phyloP scores from a whole-genome alignment of 1,140 invertebrate species.

The Thrips palmi region DNA sequence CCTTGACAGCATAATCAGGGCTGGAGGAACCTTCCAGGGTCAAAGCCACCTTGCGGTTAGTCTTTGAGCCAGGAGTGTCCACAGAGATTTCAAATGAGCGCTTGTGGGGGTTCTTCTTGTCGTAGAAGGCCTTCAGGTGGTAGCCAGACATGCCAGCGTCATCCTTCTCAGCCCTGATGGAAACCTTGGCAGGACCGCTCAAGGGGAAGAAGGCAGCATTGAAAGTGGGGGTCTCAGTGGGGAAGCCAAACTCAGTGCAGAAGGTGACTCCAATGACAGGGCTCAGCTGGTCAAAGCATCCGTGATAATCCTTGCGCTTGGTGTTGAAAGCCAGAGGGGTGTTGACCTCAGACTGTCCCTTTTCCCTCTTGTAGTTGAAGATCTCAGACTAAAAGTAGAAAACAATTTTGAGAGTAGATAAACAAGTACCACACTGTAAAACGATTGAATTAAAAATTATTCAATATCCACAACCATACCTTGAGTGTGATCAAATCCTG shows the following conservation, averaged over 20 bases:
- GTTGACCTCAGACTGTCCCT: constrained; percentile 29
- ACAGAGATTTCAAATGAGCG: constrained; percentile 37
- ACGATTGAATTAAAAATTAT: not conserved
- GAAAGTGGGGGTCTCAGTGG: constrained; percentile 28
- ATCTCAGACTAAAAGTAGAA: constrained; percentile 39
- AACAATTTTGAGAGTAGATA: not conserved
- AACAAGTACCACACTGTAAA: too few relatives aligned
- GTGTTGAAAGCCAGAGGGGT: constrained; percentile 33
- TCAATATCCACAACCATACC: too few relatives aligned
- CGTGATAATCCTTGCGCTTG: constrained; percentile 31
- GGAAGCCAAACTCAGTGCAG: constrained; percentile 40
- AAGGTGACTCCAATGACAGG: constrained; percentile 42
- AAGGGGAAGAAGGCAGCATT: constrained; percentile 36
- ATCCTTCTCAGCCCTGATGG: constrained; percentile 39
- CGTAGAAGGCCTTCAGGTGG: constrained; percentile 31
- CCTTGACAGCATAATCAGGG: constrained; percentile 31
- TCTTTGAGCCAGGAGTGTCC: constrained; percentile 46
- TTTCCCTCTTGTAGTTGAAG: constrained; percentile 37
- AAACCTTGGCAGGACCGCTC: constrained; percentile 37
- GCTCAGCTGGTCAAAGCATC: constrained; percentile 52
- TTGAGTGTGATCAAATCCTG: constrained; percentile 53
- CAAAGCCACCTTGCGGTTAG: constrained; percentile 35
- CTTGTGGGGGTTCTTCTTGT: constrained; percentile 18
- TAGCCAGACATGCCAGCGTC: constrained; percentile 34
- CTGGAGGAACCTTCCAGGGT: constrained; percentile 25